These are phyloP conservation scores for Botrylloides violaceus DNA, from an alignment of 23 tunicate species.

Conservation along the genomic window DNA sequence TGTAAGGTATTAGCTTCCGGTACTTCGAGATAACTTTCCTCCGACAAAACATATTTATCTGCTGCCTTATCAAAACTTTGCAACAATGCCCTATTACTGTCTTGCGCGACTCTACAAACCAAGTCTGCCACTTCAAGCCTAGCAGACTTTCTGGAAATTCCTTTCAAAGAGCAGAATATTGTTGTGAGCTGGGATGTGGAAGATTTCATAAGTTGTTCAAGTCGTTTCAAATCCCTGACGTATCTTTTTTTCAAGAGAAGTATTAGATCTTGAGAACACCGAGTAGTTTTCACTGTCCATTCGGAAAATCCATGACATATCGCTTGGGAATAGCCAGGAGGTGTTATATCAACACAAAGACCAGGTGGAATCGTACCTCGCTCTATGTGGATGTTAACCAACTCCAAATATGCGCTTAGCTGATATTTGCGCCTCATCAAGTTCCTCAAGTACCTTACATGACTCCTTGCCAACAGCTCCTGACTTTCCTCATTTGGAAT, in stretches of 20 bases:
- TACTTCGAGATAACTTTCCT: no score
- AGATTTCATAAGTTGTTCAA: constrained; percentile 4
- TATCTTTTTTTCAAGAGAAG: constrained; percentile 11
- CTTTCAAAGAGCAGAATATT: constrained; percentile 5
- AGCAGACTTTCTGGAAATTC: constrained; percentile 28
- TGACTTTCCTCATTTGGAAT: not conserved
- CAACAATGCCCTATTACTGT: constrained; percentile 1
- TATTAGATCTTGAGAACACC: not conserved
- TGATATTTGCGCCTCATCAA: constrained; percentile 24
- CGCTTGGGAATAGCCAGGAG: constrained; percentile 24
- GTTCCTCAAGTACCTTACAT: constrained; percentile 18
- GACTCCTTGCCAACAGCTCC: constrained; percentile 16
- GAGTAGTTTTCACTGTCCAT: constrained; percentile 14
- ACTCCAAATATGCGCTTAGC: constrained; percentile 24
- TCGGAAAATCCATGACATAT: constrained; percentile 5
- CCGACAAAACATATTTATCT: not conserved
- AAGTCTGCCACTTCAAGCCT: constrained; percentile 46
- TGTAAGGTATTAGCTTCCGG: no score
- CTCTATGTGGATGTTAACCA: constrained; percentile 26
- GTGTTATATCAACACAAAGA: constrained; percentile 25
- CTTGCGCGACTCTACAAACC: constrained; percentile 24
- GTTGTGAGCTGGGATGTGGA: constrained; percentile 2
- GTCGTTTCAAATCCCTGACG: constrained; percentile 12
- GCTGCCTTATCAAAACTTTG: constrained; percentile 11
- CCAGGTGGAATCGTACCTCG: constrained; percentile 44